Evolutionary conservation across 2,797 vertebrate species (phyloP).

Genomic region (Thamnophis elegans): DNA sequence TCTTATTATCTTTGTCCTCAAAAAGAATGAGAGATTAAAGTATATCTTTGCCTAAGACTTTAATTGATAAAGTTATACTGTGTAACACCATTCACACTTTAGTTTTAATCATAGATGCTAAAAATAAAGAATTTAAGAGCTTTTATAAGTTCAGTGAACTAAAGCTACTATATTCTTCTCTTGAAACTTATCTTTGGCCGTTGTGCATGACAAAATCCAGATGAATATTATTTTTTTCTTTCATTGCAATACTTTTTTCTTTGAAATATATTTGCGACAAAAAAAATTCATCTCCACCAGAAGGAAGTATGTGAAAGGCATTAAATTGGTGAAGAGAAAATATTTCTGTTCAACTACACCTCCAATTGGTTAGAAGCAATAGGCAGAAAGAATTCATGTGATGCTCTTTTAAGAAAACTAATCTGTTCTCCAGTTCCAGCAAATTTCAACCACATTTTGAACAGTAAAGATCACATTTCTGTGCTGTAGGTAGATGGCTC

Average conservation of each 20-base stretch:
- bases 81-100: constrained; percentile 46
- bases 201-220: not conserved
- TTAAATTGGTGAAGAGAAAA: constrained; percentile 53
- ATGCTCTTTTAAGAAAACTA: constrained; percentile 65
- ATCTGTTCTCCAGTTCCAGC: constrained; percentile 76
- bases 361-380: constrained; percentile 39
- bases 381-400: constrained; percentile 28
- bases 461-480: constrained; percentile 73
- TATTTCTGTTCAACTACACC: not conserved
- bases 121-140: constrained; percentile 36
- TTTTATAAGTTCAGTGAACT: constrained; percentile 55
- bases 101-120: constrained; percentile 53
- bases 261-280: constrained; percentile 37
- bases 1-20: constrained; percentile 25
- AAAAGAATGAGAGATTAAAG: constrained; percentile 42
- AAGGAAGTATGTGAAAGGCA: constrained; percentile 58
- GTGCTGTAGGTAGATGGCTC: constrained; percentile 74
- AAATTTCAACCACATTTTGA: constrained; percentile 74
- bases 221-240: constrained; percentile 19
- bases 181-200: constrained; percentile 33
- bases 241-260: constrained; percentile 40
- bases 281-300: constrained; percentile 49
- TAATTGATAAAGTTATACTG: constrained; percentile 49
- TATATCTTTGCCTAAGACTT: constrained; percentile 40
- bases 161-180: constrained; percentile 49